Conservation (phyloP, 2,797 vertebrate species). For the Scleropages formosus region DNA sequence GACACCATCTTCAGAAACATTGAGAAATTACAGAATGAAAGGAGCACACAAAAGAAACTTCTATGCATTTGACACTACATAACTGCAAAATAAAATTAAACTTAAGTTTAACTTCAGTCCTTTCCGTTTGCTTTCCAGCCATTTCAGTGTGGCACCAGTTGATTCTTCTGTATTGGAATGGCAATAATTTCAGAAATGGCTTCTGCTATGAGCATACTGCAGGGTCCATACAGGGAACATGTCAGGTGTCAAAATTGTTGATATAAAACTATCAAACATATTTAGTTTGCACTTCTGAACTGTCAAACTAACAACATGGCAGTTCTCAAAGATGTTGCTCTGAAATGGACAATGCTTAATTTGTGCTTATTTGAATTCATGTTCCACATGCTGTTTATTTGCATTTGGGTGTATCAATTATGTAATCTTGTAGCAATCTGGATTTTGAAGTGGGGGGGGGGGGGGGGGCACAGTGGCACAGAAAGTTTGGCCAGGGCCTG, state of each 20-base stretch:
- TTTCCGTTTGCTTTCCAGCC: background rate
- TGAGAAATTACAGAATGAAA: background rate
- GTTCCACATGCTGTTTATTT: no score
- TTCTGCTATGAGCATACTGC: background rate
- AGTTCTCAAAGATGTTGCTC: background rate
- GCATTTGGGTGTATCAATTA: constrained; percentile 41
- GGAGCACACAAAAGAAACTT: background rate
- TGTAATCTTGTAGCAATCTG: constrained; percentile 38
- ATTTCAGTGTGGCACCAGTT: background rate
- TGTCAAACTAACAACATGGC: background rate
- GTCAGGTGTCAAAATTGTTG: background rate
- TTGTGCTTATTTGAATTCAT: constrained; percentile 47
- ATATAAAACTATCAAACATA: background rate
- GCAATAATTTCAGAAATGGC: background rate
- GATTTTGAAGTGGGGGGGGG: constrained; percentile 35
- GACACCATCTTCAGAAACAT: background rate
- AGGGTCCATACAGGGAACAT: background rate
- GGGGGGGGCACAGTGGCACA: no score
- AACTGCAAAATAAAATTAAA: no score
- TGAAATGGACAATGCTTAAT: constrained; percentile 36
- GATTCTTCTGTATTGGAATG: background rate
- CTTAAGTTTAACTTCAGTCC: no score
- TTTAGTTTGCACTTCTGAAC: constrained; percentile 29
- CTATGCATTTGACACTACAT: no score
- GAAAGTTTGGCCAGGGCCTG: no score